phyloP scores from a whole-genome alignment of 2,888 invertebrate genomes.

The Drosophila cognata region DNA sequence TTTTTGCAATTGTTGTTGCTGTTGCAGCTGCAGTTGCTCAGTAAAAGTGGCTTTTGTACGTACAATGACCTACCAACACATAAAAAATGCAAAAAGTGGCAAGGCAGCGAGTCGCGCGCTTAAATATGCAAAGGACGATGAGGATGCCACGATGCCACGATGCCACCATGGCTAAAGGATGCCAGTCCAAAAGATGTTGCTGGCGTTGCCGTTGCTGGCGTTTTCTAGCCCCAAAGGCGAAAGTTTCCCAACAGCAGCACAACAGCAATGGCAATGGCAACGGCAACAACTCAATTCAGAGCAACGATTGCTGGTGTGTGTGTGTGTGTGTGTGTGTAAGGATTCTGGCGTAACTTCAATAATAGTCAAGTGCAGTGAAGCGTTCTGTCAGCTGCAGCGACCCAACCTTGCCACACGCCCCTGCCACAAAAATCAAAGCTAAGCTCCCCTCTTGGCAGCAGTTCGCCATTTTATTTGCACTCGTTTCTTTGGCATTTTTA shows the following conservation, averaged over 20 bases:
- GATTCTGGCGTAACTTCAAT: constrained; percentile 70
- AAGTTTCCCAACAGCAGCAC: constrained; percentile 60
- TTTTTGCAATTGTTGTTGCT: constrained; percentile 33
- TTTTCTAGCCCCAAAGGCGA: constrained; percentile 66
- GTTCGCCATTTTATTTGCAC: constrained; percentile 76
- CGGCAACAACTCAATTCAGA: constrained; percentile 64
- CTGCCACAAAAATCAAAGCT: constrained; percentile 62
- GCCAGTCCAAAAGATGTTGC: constrained; percentile 74
- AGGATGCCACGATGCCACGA: constrained; percentile 26
- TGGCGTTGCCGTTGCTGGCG: constrained; percentile 16
- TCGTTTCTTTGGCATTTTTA: constrained; percentile 66
- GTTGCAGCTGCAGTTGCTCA: constrained; percentile 50
- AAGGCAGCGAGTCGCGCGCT: constrained; percentile 69
- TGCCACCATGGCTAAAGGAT: constrained; percentile 48
- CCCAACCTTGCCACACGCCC: constrained; percentile 42
- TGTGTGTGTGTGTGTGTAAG: constrained; percentile 22
- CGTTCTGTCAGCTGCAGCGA: constrained; percentile 75
- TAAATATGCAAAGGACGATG: constrained; percentile 78
- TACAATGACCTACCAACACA: constrained; percentile 85
- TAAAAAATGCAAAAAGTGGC: constrained; percentile 80
- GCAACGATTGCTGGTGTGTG: constrained; percentile 4
- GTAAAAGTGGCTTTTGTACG: constrained; percentile 84
- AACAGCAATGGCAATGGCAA: constrained; percentile 15
- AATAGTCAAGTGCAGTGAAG: constrained; percentile 82
- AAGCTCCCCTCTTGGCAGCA: constrained; percentile 48